Evolutionary conservation across 1,140 invertebrate genomes (phyloP).

Genomic region (Formica exsecta): DNA sequence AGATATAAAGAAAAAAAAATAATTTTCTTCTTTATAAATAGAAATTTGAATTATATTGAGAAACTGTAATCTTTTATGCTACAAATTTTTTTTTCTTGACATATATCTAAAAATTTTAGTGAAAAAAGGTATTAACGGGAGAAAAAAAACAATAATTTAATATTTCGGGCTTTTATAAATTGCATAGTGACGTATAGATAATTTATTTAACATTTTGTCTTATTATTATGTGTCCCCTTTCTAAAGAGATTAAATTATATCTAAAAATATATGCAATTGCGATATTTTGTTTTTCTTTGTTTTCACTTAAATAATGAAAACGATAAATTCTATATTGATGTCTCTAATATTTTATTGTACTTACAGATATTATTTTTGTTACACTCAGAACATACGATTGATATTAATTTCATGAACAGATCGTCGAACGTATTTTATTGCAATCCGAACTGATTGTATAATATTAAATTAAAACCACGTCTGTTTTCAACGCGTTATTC

Average conservation of each 20-base stretch:
- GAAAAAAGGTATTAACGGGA: neutral
- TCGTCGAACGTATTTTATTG: slow-evolving; percentile 15
- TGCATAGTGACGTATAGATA: neutral
- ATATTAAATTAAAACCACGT: neutral
- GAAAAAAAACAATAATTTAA: neutral
- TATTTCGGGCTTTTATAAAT: neutral
- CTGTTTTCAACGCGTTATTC: neutral
- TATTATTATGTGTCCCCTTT: neutral
- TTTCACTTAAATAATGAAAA: neutral
- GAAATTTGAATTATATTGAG: slow-evolving; percentile 2
- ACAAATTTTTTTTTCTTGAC: neutral
- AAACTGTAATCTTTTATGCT: too few species aligned
- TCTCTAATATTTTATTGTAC: neutral
- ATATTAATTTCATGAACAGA: slow-evolving; percentile 7
- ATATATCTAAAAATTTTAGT: neutral
- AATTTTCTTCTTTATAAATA: neutral
- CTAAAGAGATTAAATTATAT: neutral
- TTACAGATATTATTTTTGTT: neutral
- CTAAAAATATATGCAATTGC: neutral
- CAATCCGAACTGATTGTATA: neutral
- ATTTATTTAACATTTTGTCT: neutral
- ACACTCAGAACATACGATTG: neutral
- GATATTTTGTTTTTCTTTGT: neutral
- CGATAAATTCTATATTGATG: neutral
- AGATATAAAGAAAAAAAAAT: neutral